Evolutionary conservation across 2,888 invertebrate genomes (phyloP), one percentile per base, ranked within the genome.

Genomic region (Nomada hirtipes): DNA sequence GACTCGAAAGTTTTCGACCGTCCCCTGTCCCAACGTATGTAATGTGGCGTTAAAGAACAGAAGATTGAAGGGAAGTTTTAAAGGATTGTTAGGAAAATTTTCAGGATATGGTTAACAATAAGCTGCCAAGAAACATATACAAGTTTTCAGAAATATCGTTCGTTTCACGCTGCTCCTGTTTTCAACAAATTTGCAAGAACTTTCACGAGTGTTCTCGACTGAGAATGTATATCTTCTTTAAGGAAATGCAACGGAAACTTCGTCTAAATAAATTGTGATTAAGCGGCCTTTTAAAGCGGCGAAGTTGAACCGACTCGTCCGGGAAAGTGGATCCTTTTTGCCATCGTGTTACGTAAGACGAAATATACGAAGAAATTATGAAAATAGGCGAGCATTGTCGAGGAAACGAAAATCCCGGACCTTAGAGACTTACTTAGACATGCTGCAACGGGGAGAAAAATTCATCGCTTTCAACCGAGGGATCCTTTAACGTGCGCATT

Each of bases 231-330:
- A 65, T 77, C 76, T 60, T 65, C 72, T 77, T 77, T 65, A 72
- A 77, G 72, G 42, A 65, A 64, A 52, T 26, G 64, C 64, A 44
- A 50, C 44, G 72, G 55, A 47, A 76, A 72, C 36, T 71, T 64
- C 18, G 52, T 13, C 59, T 53, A 72, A 77, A 77, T 72, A 77
- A 72, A 72, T 72, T 59, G 50, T 65, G 42, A 77, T 76, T 76
- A 77, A 77, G 64, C 23, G 42, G 36, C 63, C 61, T 77, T 23
- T 64, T 59, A 77, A 36, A 72, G 47, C 72, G 59, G 52, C 29
- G 15, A 77, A 65, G 71, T 57, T 76, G 18, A 64, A 71, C 64
- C 50, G 59, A 13, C 76, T 59, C 59, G 57, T 26, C n/a, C 55
- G 20, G 15, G 42, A 23, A 61, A 71, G 47, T 73, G 63, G 57